Base-by-base conservation (phyloP, 1,140 invertebrate genomes). In the Stegodyphus mimosarum region DNA sequence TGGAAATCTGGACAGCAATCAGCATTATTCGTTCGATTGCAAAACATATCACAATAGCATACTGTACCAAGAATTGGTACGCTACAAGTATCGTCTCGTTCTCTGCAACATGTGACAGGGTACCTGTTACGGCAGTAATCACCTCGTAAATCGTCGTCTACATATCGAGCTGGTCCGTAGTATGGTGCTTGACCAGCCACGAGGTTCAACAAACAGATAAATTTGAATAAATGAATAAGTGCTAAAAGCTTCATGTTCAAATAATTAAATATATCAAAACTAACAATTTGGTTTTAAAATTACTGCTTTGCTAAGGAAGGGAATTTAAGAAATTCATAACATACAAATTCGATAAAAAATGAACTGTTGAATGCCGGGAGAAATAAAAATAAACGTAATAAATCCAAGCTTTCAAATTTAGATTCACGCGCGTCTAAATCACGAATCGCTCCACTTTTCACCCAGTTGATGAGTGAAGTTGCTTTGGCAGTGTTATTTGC, bases 11-110 rank as follows among this genome's bases (percentile, higher is more conserved):
- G 96, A 90, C 97, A 98, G 89, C 96, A 98, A 89, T 96, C 95
- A 60, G 94, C 92, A 89, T 92, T 90, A 11, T 89, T 87, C 0
- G 91, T 92, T 71, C 93, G 91, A 88, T 96, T 94, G 91, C 97
- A 98, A 91, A 98, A 98, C 87, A 95, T 92, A 91, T 98, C 97
- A 89, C 97, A 98, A 90, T 98, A 98, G 90, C 97, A 98, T 5
- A 95, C 89, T 0, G 96, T 96, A 15, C 92, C 94, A 91, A 92
- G 87, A 87, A 96, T 95, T 10, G 95, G 95, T 33, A 93, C 91
- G 2, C 94, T 93, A 89, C 95, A 97, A 7, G 93, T 91, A 89
- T 97, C 95, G 87, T 93, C 90, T 60, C 95, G 90, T 13, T 93
- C 93, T 1, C 90, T 88, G 89, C 95, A 97, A 88, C 95, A 96